phyloP scores from a whole-genome alignment of 2,888 invertebrate genomes.

The Hylaea fasciaria region DNA sequence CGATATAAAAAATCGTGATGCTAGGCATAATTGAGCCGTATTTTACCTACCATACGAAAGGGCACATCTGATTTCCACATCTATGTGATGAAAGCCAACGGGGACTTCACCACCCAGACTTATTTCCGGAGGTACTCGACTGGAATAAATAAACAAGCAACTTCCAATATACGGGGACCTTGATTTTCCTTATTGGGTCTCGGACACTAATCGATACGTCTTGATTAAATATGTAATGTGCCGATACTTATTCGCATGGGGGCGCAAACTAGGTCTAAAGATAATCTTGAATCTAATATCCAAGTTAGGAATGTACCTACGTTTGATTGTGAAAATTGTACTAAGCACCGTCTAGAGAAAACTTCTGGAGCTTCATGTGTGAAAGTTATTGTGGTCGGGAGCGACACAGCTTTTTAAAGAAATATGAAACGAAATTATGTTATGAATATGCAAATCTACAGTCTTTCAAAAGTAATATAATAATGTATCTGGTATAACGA shows the following conservation, averaged over 20 bases:
- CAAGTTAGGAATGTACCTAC: no score
- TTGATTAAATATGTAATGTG: conserved; percentile 61
- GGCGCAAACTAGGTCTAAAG: conserved; percentile 3
- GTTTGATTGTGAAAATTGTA: no score
- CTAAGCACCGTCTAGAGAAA: no score
- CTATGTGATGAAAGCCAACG: conserved; percentile 48
- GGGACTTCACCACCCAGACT: conserved; percentile 68
- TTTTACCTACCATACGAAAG: neutral
- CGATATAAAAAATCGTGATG: no score
- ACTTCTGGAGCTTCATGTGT: no score
- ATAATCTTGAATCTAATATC: neutral
- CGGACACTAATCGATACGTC: conserved; percentile 63
- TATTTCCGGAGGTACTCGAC: conserved; percentile 72
- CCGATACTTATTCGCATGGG: conserved; percentile 22
- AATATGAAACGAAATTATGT: no score
- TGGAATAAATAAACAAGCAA: conserved; percentile 76
- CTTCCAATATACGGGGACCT: conserved; percentile 55
- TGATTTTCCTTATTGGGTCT: conserved; percentile 71
- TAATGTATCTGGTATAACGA: no score
- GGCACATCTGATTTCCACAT: conserved; percentile 26
- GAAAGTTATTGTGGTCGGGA: no score
- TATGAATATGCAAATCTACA: no score
- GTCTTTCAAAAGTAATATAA: no score
- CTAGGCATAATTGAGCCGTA: no score
- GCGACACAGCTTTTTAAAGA: no score